Evolutionary conservation across 2,888 invertebrate species (phyloP), one percentile per base, ranked within the genome.

Genomic region (Linnaemya tessellans): DNA sequence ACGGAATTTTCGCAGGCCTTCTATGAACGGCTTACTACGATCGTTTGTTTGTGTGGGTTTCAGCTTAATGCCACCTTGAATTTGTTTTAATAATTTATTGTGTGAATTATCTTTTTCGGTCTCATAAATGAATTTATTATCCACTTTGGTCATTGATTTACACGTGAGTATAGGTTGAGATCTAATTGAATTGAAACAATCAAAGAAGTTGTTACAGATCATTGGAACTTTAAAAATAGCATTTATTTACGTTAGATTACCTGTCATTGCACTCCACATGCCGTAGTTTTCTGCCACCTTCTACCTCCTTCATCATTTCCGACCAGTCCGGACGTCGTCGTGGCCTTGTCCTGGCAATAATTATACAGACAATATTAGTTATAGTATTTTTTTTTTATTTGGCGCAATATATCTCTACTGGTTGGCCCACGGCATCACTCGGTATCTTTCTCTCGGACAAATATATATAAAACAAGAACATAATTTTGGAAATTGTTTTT

Each of bases 251-350:
- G 1, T 56, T 9, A 30, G 3, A n/a, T 58, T 88, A 96, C 93
- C 97, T 94, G 91, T 97, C 97, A 92, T 97, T 97, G 92, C 97
- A 97, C 89, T 96, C 94, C 65, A 97, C 97, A 90, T 97, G 96
- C 89, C 95, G 96, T 87, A 97, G 93, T 90, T 96, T 96, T 89
- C 92, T 95, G 67, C 97, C 97, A 87, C 94, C 93, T 91, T 97
- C 97, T n/a, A 97, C 96, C 92, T 97, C 97, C 92, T 97, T 97
- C 95, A 97, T 96, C 96, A 97, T 96, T 89, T 96, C 95, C 18
- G 95, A 96, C 97, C 97, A 97, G 91, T 97, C 97, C 0, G 97
- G 97, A 87, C 97, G 94, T 90, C 94, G 95, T 87, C 97, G 94
- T 0, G 97, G 97, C 88, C 97, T 94, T 88, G 96, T 93, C 90